Evolutionary conservation across 2,888 invertebrate genomes (phyloP), one percentile per base, ranked within the genome.

Genomic region (Meloe dianella): DNA sequence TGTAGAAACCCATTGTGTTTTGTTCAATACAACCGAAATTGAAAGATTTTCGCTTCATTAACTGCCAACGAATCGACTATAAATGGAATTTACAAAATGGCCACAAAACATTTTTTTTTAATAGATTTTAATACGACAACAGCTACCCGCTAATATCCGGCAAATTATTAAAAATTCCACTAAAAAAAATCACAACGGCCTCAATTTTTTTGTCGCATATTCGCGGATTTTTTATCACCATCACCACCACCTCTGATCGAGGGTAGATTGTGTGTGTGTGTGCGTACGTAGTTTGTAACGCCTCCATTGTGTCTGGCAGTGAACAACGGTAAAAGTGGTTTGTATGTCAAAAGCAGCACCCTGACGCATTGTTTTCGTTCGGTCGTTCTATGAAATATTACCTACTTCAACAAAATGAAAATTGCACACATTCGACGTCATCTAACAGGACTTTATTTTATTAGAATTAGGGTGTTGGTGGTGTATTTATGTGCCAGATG

Each of bases 291-390:
- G 51, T 51, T 51, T 64, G 68, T 63, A 60, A 65, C 68, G 68
- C 64, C 60, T 66, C 61, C 57, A 66, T 69, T 66, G 66, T 69
- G 41, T 65, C 64, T 60, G 58, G 62, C 58, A 68, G 62, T 41
- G 8, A 51, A 24, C 22, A 51, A 51, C 51, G 51, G 60, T 66
- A 72, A 67, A 66, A 69, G 68, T 59, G 63, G 63, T 63, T n/a
- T 65, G 64, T 54, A 66, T 69, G 68, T 72, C 70, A 72, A 70
- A 72, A 71, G 67, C 72, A 71, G 68, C 38, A 64, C 57, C 65
- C 54, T 56, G 12, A 24, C 24, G 69, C 66, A 72, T 72, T 72
- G 72, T 72, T 72, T 66, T 67, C 69, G n/a, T 70, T 66, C 70
- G 67, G 59, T 56, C 67, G 62, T 22, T 47, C 62, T 60, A 66